Evolutionary conservation across 2,797 vertebrate species (phyloP).

Genomic region (Sebastes jordani): DNA sequence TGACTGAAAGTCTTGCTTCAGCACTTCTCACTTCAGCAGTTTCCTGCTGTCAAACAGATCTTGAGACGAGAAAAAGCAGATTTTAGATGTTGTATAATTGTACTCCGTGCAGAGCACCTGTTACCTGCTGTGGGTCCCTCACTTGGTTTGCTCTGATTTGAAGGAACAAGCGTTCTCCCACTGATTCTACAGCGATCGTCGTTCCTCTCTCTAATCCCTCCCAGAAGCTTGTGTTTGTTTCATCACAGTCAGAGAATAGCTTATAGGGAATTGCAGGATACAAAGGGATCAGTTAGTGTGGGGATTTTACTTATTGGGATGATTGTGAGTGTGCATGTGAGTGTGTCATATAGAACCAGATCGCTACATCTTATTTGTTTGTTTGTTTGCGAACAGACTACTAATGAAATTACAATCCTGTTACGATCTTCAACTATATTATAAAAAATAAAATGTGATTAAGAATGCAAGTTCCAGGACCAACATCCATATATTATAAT

Average conservation of each 20-base stretch:
- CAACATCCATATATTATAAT: background rate
- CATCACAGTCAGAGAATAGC: slow-evolving; percentile 19
- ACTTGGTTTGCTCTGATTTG: background rate
- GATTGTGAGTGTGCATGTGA: background rate
- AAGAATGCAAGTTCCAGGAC: background rate
- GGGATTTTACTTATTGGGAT: slow-evolving; percentile 49
- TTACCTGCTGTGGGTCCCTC: background rate
- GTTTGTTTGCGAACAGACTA: background rate
- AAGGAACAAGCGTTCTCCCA: background rate
- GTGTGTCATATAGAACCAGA: background rate
- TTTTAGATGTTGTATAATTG: background rate
- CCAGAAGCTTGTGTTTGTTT: slow-evolving; percentile 49
- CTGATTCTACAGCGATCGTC: slow-evolving; percentile 3
- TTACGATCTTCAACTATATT: background rate
- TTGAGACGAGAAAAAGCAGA: background rate
- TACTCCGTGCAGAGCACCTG: background rate
- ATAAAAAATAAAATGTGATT: background rate
- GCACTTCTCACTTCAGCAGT: background rate
- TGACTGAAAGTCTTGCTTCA: background rate
- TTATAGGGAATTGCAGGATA: slow-evolving; percentile 56
- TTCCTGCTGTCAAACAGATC: background rate
- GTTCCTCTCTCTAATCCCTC: slow-evolving; percentile 28
- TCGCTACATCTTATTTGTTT: background rate
- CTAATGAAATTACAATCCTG: background rate
- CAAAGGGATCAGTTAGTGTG: slow-evolving; percentile 46